Percentiles rank a stretch among this genome's conserved stretches.
Conservation (phyloP, 2,113 vertebrate species). For the Todiramphus chloris region DNA sequence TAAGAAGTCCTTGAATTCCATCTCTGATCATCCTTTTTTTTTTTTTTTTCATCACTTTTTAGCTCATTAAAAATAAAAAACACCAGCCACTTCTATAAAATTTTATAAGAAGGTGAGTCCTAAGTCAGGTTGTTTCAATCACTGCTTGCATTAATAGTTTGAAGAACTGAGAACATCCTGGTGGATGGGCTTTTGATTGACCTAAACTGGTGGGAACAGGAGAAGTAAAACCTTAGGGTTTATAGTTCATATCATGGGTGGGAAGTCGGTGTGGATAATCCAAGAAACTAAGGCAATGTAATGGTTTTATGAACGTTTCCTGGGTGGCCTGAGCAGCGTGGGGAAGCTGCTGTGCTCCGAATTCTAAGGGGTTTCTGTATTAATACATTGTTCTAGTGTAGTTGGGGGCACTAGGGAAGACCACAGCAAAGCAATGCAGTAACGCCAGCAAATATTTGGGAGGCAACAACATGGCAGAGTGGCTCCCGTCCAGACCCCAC, state of each 20-base stretch:
- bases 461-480: neutral
- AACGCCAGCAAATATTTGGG: neutral
- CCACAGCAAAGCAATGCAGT: constrained; percentile 6
- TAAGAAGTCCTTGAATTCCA: neutral
- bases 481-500: neutral
- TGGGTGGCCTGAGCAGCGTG: neutral
- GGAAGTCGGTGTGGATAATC: neutral
- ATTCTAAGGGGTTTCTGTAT: neutral
- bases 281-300: neutral
- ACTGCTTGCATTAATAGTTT: neutral
- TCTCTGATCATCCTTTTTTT: neutral
- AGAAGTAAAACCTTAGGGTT: neutral
- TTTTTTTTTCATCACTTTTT: neutral
- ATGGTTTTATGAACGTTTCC: neutral
- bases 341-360: neutral
- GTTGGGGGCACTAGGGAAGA: neutral
- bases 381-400: neutral
- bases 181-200: neutral
- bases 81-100: neutral
- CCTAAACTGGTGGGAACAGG: neutral
- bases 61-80: neutral
- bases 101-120: neutral
- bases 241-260: neutral
- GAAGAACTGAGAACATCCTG: neutral
- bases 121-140: neutral